Conservation (phyloP, 2,797 vertebrate genomes). For the Alauda arvensis region DNA sequence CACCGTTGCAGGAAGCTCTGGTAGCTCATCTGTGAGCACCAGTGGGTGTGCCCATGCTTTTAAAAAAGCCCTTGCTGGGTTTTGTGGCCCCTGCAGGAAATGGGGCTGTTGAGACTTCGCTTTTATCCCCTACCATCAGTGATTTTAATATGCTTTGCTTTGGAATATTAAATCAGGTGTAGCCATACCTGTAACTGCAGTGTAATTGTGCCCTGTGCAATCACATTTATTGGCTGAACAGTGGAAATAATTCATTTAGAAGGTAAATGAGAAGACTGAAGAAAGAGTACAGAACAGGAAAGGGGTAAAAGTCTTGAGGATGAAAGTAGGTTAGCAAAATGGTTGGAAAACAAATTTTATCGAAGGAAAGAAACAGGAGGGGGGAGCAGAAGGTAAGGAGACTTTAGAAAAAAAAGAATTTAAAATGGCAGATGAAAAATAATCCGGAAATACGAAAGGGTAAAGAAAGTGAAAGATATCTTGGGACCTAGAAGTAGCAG, state of each 20-base stretch:
- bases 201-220: neutral
- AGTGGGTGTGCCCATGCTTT: neutral
- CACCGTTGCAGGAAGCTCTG: fast-evolving
- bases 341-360: neutral
- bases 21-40: neutral
- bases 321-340: neutral
- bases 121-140: neutral
- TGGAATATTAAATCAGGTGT: neutral
- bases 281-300: neutral
- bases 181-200: neutral
- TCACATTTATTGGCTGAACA: neutral
- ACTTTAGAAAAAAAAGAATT: neutral
- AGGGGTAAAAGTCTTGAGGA: neutral
- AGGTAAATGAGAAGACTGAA: neutral
- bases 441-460: neutral
- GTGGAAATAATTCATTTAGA: neutral
- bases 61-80: neutral
- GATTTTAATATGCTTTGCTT: neutral
- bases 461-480: neutral
- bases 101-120: neutral
- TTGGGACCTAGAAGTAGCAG: neutral
- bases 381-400: neutral
- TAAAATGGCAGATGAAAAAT: neutral
- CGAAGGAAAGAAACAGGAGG: neutral
- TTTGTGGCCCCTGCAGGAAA: neutral